These are phyloP conservation scores for Zhengitettix transpicula DNA, from an alignment of 2,888 invertebrate genomes.

Conservation along the genomic window DNA sequence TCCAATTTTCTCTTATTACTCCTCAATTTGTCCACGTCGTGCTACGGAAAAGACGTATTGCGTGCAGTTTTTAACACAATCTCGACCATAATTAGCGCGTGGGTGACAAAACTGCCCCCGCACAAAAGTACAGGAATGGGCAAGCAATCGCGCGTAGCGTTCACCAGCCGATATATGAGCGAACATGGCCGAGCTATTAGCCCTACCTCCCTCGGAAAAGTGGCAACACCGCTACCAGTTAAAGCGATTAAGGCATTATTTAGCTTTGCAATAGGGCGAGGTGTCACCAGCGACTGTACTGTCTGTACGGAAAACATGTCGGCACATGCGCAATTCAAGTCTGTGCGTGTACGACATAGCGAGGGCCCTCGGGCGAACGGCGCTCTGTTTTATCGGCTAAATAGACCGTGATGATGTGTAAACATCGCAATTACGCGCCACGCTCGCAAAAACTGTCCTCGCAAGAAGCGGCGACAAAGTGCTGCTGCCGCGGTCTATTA, in stretches of 20 bases:
- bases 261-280: slow-evolving; percentile 3
- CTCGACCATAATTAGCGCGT: too few relatives aligned
- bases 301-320: background rate
- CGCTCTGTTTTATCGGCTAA: background rate
- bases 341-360: background rate
- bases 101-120: too few relatives aligned
- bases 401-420: background rate
- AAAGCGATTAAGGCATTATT: slow-evolving; percentile 8
- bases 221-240: background rate
- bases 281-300: background rate
- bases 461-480: background rate
- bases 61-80: too few relatives aligned
- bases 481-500: too few relatives aligned
- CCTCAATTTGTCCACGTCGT: too few relatives aligned
- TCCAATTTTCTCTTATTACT: too few relatives aligned
- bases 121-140: too few relatives aligned
- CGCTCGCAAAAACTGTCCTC: background rate
- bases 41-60: too few relatives aligned
- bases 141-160: too few relatives aligned
- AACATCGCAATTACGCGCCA: background rate
- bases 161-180: too few relatives aligned
- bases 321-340: background rate
- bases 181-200: background rate
- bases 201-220: background rate
- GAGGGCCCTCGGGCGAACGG: too few relatives aligned